phyloP scores from a whole-genome alignment of 2,797 vertebrate genomes.

The Enteromius fasciolatus region DNA sequence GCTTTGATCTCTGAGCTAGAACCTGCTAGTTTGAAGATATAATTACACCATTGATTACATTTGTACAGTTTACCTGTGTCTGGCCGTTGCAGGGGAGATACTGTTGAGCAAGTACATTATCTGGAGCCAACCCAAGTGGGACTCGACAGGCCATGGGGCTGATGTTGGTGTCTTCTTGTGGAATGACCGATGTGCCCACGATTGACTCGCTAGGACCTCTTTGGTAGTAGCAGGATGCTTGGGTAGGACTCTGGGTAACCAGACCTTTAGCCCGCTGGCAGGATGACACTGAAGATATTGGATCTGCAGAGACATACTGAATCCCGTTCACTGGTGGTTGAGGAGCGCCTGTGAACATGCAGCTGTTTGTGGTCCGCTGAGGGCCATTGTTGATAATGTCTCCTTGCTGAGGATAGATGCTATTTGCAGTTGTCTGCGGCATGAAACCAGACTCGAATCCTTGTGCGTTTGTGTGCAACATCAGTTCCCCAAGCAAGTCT shows the following conservation, averaged over 20 bases:
- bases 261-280: conserved; percentile 57
- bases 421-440: conserved; percentile 22
- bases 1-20: conserved; percentile 4
- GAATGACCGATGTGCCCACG: conserved; percentile 30
- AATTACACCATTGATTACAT: conserved; percentile 17
- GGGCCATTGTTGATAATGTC: conserved; percentile 12
- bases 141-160: conserved; percentile 61
- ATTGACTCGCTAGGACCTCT: conserved; percentile 34
- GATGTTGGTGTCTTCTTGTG: conserved; percentile 52
- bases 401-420: conserved; percentile 50
- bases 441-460: conserved; percentile 24
- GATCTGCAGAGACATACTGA: conserved; percentile 36
- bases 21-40: background rate
- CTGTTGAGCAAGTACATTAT: conserved; percentile 58
- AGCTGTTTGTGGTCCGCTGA: conserved; percentile 56
- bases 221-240: conserved; percentile 69
- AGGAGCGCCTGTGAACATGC: conserved; percentile 64
- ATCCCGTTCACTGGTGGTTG: conserved; percentile 52
- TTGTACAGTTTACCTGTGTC: conserved; percentile 57
- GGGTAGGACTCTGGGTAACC: conserved; percentile 51
- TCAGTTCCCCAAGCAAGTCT: conserved; percentile 40
- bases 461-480: conserved; percentile 42
- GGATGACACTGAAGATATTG: conserved; percentile 13
- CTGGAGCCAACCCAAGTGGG: conserved; percentile 42
- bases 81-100: conserved; percentile 66